Evolutionary conservation across 1,140 invertebrate species (phyloP).

Genomic region (Scaptomyza graminum): DNA sequence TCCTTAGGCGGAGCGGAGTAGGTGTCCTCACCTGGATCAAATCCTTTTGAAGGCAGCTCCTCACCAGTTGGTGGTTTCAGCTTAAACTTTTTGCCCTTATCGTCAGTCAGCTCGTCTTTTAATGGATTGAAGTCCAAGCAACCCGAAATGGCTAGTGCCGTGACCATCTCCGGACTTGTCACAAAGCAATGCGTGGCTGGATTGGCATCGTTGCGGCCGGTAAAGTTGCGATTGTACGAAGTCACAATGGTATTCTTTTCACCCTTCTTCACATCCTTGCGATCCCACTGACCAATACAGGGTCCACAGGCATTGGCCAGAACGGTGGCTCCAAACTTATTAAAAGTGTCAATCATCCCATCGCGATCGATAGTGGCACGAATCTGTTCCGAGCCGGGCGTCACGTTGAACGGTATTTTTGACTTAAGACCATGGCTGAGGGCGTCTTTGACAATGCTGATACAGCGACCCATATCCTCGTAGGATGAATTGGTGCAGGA

Average conservation of each 20-base stretch:
- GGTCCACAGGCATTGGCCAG: conserved; percentile 99
- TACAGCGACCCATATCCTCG: conserved; percentile 99
- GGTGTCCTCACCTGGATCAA: conserved; percentile 98
- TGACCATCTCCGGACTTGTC: conserved; percentile 98
- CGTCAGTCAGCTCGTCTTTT: conserved; percentile 91
- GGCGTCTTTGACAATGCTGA: conserved; percentile 96
- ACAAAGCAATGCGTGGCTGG: conserved; percentile 99
- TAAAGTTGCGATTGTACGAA: conserved; percentile 99
- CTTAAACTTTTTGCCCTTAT: conserved; percentile 95
- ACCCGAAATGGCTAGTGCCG: conserved; percentile 96
- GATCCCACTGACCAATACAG: conserved; percentile 99
- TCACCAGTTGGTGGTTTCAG: conserved; percentile 94
- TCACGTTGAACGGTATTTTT: conserved; percentile 98
- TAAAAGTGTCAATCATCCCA: conserved; percentile 92
- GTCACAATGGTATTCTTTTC: conserved; percentile 99
- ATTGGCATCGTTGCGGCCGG: conserved; percentile 98
- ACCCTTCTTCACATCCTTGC: conserved; percentile 98
- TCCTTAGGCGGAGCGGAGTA: conserved; percentile 93
- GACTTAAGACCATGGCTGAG: conserved; percentile 96
- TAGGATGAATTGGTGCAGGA: conserved; percentile 99
- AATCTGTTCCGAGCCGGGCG: conserved; percentile 99
- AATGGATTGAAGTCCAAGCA: conserved; percentile 97
- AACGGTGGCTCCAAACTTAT: conserved; percentile 88
- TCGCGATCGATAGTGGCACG: conserved; percentile 99
- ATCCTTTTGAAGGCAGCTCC: conserved; percentile 96